These are phyloP conservation scores for Leptopilina syphax DNA, from an alignment of 2,888 invertebrate species.

Conservation along the genomic window DNA sequence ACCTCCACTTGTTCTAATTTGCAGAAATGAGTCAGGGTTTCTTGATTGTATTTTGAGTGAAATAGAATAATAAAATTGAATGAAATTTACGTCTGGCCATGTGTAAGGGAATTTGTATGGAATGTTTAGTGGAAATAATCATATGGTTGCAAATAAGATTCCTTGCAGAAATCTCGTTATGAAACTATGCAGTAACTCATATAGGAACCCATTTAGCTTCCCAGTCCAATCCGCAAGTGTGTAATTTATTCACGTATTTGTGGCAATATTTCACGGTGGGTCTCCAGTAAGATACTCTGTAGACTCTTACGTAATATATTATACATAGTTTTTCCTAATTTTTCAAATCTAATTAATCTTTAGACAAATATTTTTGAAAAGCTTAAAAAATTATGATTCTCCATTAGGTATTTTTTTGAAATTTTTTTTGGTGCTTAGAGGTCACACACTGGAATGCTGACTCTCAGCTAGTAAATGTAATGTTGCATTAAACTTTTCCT, in stretches of 20 bases:
- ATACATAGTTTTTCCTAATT: neutral
- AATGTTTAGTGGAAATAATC: slow-evolving; percentile 10
- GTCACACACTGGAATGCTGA: too few relatives aligned
- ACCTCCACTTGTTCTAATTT: too few relatives aligned
- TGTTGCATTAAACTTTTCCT: too few relatives aligned
- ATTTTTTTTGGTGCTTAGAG: too few relatives aligned
- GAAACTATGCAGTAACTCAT: slow-evolving; percentile 12
- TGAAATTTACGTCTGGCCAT: neutral
- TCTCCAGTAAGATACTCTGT: neutral
- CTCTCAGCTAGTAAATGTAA: too few relatives aligned
- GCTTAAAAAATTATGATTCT: neutral
- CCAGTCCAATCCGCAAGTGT: neutral
- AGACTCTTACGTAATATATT: neutral
- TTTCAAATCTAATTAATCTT: neutral
- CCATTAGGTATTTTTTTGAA: too few relatives aligned
- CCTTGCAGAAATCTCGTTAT: slow-evolving; percentile 9
- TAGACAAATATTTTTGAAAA: neutral
- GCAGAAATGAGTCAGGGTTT: too few relatives aligned
- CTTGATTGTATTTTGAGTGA: neutral
- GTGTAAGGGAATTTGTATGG: neutral
- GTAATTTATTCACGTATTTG: slow-evolving; percentile 11
- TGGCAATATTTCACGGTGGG: neutral
- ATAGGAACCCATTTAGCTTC: slow-evolving; percentile 3
- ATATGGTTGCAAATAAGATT: slow-evolving; percentile 9
- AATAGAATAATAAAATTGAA: neutral